Conservation (phyloP, 1,140 invertebrate species). For the Ladona fulva region DNA sequence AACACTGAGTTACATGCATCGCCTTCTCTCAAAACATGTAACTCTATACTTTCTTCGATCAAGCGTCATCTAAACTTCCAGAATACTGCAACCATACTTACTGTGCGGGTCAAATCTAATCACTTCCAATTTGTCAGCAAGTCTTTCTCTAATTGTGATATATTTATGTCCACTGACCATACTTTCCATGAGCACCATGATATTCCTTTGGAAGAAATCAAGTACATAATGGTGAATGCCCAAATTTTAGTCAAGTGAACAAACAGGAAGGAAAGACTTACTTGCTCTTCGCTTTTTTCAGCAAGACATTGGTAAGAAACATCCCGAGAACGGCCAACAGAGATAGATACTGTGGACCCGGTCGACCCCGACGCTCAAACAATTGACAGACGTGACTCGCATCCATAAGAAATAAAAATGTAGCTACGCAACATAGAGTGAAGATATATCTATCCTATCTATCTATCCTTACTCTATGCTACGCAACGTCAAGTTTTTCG, state of each 20-base stretch:
- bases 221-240: constrained; percentile 12
- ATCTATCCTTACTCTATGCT: no score
- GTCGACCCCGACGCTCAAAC: no score
- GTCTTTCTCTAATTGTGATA: constrained; percentile 52
- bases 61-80: constrained; percentile 16
- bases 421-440: no score
- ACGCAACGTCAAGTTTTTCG: no score
- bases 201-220: constrained; percentile 42
- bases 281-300: constrained; percentile 30
- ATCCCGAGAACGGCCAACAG: no score
- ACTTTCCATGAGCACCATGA: constrained; percentile 71
- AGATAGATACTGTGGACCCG: no score
- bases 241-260: constrained; percentile 27
- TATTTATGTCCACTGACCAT: constrained; percentile 62
- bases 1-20: constrained; percentile 1
- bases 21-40: no score
- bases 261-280: constrained; percentile 42
- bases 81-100: constrained; percentile 40
- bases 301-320: constrained; percentile 29
- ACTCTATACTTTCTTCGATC: no score
- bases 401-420: no score
- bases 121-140: constrained; percentile 67
- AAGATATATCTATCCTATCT: no score
- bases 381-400: not conserved
- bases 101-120: constrained; percentile 66